phyloP scores from a whole-genome alignment of 1,140 invertebrate species.

The Drosophila erecta region DNA sequence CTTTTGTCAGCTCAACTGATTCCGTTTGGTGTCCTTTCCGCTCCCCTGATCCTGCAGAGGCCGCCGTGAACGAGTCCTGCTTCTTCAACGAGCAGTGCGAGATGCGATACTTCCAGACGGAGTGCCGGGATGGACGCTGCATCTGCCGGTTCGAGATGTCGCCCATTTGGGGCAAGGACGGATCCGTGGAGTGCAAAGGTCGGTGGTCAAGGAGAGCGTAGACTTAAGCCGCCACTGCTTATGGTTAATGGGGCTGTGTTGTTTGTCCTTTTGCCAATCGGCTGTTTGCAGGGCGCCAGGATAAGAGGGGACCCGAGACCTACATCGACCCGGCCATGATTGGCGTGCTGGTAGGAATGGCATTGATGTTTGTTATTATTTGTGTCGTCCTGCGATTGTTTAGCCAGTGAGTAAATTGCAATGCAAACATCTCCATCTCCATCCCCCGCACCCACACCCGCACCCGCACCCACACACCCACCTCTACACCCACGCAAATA shows the following conservation, averaged over 20 bases:
- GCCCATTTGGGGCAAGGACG: slow-evolving; percentile 88
- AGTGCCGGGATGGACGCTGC: slow-evolving; percentile 91
- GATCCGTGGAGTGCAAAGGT: slow-evolving; percentile 90
- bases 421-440: slow-evolving; percentile 64
- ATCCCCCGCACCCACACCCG: slow-evolving; percentile 6
- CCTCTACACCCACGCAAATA: slow-evolving; percentile 6
- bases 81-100: slow-evolving; percentile 94
- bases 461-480: not conserved
- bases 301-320: slow-evolving; percentile 84
- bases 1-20: slow-evolving; percentile 33
- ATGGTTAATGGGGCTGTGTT: slow-evolving; percentile 46
- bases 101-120: slow-evolving; percentile 88
- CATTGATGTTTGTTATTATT: slow-evolving; percentile 97
- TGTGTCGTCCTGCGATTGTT: slow-evolving; percentile 96
- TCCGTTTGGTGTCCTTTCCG: slow-evolving; percentile 12
- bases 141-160: slow-evolving; percentile 91
- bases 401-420: slow-evolving; percentile 91
- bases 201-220: slow-evolving; percentile 66
- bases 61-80: slow-evolving; percentile 91
- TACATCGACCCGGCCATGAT: slow-evolving; percentile 95
- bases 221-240: slow-evolving; percentile 9
- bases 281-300: slow-evolving; percentile 71
- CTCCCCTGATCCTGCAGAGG: slow-evolving; percentile 86
- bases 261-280: slow-evolving; percentile 34
- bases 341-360: slow-evolving; percentile 94